A percentile compares a stretch with the other conserved stretches of the same genome.
phyloP scores from a whole-genome alignment of 2,797 vertebrate genomes.

The Acridotheres tristis region DNA sequence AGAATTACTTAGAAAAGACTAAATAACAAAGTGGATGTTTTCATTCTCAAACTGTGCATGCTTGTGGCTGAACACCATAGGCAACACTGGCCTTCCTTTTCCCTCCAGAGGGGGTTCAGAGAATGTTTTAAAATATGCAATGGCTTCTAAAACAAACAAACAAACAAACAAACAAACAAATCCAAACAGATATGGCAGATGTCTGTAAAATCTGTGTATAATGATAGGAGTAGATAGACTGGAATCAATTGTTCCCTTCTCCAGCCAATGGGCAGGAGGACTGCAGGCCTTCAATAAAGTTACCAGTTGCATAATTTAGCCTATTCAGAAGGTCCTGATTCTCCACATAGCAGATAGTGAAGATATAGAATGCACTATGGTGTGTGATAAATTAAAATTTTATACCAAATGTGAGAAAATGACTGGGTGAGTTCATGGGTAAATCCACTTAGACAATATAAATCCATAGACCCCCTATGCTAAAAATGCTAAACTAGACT shows the following conservation, averaged over 20 bases:
- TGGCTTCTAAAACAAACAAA: neutral
- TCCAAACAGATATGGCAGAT: neutral
- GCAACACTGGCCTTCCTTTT: neutral
- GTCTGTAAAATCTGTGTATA: neutral
- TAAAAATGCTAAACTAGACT: neutral
- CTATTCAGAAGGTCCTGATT: neutral
- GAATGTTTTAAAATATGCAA: neutral
- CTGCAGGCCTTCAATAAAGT: neutral
- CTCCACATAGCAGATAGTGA: neutral
- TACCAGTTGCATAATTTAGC: neutral
- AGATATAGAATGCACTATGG: neutral
- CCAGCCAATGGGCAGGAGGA: neutral
- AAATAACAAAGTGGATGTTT: neutral
- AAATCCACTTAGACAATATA: neutral
- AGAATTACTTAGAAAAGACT: neutral
- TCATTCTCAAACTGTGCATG: neutral
- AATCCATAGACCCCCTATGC: neutral
- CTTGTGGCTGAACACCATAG: neutral
- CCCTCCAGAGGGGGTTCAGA: neutral
- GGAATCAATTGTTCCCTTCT: neutral
- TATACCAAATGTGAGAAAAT: neutral
- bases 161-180: neutral
- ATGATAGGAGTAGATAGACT: neutral
- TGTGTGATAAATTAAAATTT: neutral
- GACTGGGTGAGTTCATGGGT: neutral